Evolutionary conservation across 2,797 vertebrate species (phyloP).

Genomic region (Aldrovandia affinis): DNA sequence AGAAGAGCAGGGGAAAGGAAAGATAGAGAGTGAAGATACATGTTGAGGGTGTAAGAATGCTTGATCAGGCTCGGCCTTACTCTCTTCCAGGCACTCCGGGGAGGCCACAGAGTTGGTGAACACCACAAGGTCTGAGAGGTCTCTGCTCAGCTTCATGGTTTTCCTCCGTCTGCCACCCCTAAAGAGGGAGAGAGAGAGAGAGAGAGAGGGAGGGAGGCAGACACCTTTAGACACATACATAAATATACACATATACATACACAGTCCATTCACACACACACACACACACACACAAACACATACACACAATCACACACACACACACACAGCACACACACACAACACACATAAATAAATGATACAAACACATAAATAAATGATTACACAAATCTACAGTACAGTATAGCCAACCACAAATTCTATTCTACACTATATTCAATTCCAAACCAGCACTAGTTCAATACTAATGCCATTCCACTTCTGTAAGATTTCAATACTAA

Average conservation of each 20-base stretch:
- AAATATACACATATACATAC: neutral
- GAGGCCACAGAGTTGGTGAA: slow-evolving; percentile 94
- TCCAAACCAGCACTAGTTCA: neutral
- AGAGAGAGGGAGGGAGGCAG: slow-evolving; percentile 13
- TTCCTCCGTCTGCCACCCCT: slow-evolving; percentile 87
- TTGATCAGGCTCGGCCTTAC: slow-evolving; percentile 64
- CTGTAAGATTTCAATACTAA: too few species aligned
- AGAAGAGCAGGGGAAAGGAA: neutral
- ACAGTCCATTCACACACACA: neutral
- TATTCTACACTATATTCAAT: neutral
- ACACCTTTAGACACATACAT: too few species aligned
- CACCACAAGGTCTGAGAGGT: slow-evolving; percentile 92
- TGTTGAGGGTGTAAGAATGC: neutral
- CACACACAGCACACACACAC: slow-evolving; percentile 4
- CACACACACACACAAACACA: too few species aligned
- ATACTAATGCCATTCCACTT: neutral
- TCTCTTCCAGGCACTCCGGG: slow-evolving; percentile 91
- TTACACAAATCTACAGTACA: too few species aligned
- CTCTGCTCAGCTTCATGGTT: slow-evolving; percentile 95
- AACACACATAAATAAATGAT: too few species aligned
- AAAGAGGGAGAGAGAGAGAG: neutral
- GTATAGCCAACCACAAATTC: too few species aligned
- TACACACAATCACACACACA: neutral
- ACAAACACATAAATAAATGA: too few species aligned
- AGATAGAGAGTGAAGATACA: neutral